A percentile compares a stretch with the other conserved stretches of the same genome.
phyloP scores from a whole-genome alignment of 2,797 vertebrate genomes.

The Sandelia bainsii region DNA sequence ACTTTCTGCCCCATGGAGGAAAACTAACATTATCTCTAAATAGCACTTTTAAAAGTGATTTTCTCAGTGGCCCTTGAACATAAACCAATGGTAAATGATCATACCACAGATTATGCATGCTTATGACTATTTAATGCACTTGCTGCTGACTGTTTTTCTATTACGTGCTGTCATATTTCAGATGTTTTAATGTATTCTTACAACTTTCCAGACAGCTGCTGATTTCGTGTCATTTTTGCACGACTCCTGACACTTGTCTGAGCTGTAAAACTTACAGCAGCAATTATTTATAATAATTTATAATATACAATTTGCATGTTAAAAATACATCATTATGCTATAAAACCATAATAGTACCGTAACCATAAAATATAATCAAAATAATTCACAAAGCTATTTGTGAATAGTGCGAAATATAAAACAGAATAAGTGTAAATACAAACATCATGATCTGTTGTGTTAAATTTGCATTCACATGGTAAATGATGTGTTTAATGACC shows the following conservation, averaged over 20 bases:
- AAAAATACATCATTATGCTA: too few relatives aligned
- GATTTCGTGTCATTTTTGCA: background rate
- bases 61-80: background rate
- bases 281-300: too few relatives aligned
- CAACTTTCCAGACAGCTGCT: background rate
- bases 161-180: background rate
- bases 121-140: background rate
- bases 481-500: background rate
- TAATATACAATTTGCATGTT: too few relatives aligned
- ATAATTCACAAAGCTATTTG: too few relatives aligned
- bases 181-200: background rate
- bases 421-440: too few relatives aligned
- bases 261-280: too few relatives aligned
- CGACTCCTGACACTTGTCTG: background rate
- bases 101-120: background rate
- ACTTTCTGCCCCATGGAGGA: background rate
- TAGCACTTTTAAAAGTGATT: background rate
- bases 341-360: too few relatives aligned
- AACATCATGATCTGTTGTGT: background rate
- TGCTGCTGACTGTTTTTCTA: background rate
- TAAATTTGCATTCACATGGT: background rate
- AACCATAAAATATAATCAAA: too few relatives aligned
- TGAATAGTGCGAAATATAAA: too few relatives aligned
- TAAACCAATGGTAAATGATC: background rate
- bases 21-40: background rate